These are phyloP conservation scores for Dicrostonyx torquatus DNA, from an alignment of 2,797 vertebrate genomes.

Conservation along the genomic window DNA sequence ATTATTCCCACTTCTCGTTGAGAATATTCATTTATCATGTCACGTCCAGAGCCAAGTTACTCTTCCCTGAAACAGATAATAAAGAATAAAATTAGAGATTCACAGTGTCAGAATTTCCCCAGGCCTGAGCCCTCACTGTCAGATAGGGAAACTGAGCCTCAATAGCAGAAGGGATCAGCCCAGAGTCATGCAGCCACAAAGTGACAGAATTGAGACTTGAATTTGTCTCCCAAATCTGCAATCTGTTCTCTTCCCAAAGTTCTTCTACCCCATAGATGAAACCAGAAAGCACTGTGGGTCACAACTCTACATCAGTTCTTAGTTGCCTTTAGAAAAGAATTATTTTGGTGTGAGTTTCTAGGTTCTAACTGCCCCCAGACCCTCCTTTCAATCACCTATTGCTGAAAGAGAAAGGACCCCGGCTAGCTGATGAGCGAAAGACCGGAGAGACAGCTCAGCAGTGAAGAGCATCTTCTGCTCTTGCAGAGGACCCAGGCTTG, in stretches of 20 bases:
- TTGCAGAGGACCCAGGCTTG: not conserved
- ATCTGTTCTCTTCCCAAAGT: conserved; percentile 58
- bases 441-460: not conserved
- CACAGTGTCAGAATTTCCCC: conserved; percentile 59
- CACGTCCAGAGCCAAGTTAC: conserved; percentile 69
- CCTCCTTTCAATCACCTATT: not conserved
- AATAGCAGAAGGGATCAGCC: not conserved
- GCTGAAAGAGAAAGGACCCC: conserved; percentile 1
- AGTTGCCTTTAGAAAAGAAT: not conserved
- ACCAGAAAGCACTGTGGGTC: not conserved
- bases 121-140: not conserved
- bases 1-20: conserved; percentile 84
- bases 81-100: conserved; percentile 85
- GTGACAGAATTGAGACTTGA: conserved; percentile 21
- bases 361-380: not conserved
- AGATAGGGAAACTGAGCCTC: conserved; percentile 4
- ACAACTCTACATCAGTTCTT: not conserved
- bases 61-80: conserved; percentile 81
- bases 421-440: not conserved
- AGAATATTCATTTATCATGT: conserved; percentile 80
- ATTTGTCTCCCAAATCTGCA: conserved; percentile 3
- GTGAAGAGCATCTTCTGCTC: not conserved
- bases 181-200: not conserved
- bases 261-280: not conserved
- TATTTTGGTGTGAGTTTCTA: not conserved